A percentile compares a stretch with the other conserved stretches of the same genome.
Evolutionary conservation across 2,888 invertebrate genomes (phyloP).

Genomic region (Campoplex nolae): DNA sequence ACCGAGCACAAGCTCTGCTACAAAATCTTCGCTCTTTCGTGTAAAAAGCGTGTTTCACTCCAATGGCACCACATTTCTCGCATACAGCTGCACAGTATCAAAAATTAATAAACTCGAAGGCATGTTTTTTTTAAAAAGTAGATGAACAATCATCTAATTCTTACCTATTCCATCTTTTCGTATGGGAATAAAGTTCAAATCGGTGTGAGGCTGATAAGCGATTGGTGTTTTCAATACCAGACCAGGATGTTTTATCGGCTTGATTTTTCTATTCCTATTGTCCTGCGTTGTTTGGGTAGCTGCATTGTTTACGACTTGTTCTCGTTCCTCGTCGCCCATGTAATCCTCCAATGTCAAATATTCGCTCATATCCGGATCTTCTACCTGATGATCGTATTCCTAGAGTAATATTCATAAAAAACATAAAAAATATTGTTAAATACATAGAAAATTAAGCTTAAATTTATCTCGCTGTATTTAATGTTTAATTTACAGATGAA

Average conservation of each 20-base stretch:
- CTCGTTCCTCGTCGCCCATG: constrained; percentile 85
- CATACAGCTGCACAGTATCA: constrained; percentile 88
- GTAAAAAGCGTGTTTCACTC: constrained; percentile 94
- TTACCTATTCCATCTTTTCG: constrained; percentile 95
- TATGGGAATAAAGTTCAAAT: constrained; percentile 94
- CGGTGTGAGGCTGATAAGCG: constrained; percentile 92
- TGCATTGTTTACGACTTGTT: constrained; percentile 85
- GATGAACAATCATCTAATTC: neutral
- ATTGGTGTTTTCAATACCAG: constrained; percentile 91
- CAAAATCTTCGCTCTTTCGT: constrained; percentile 93
- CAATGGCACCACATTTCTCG: constrained; percentile 93
- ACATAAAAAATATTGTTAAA: neutral
- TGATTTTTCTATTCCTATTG: constrained; percentile 88
- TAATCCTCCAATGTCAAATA: constrained; percentile 84
- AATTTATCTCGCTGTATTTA: neutral
- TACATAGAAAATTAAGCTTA: neutral
- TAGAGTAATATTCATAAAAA: constrained; percentile 56
- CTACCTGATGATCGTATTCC: constrained; percentile 80
- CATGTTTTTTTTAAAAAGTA: constrained; percentile 28
- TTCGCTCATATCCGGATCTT: constrained; percentile 82
- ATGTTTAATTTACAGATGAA: too few relatives aligned
- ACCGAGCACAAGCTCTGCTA: constrained; percentile 91
- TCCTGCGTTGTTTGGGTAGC: constrained; percentile 87
- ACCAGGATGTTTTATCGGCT: constrained; percentile 90
- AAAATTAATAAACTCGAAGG: constrained; percentile 54